phyloP scores from a whole-genome alignment of 2,113 vertebrate genomes.

The Solenodon paradoxus region DNA sequence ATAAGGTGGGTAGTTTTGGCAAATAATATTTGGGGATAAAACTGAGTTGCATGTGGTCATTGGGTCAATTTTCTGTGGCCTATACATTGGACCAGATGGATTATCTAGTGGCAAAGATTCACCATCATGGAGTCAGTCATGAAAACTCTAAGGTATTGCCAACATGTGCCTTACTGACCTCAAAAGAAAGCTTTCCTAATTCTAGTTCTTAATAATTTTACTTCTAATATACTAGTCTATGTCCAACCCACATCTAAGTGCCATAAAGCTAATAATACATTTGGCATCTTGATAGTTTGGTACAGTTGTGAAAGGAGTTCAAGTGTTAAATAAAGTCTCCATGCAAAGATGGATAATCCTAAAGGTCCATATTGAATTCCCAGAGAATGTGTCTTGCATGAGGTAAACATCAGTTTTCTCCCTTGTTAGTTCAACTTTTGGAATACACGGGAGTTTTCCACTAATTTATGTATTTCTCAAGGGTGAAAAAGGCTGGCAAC shows the following conservation, averaged over 20 bases:
- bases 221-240: neutral
- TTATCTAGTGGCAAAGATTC: neutral
- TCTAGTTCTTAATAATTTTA: conserved; percentile 29
- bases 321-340: neutral
- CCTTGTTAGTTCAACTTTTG: neutral
- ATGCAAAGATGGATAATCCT: neutral
- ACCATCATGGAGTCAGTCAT: neutral
- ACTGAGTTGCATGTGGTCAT: neutral
- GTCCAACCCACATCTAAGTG: neutral
- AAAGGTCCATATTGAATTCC: neutral
- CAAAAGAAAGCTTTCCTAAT: neutral
- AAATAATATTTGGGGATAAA: neutral
- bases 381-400: neutral
- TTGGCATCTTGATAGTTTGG: neutral
- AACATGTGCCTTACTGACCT: neutral
- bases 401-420: neutral
- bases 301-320: neutral
- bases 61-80: neutral
- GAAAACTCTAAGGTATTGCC: neutral
- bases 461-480: neutral
- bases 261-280: neutral
- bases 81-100: neutral
- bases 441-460: neutral
- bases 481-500: neutral
- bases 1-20: neutral